These are phyloP conservation scores for Plumapathes pennacea DNA, from an alignment of 92 coral and sea anemone genomes.

Conservation along the genomic window DNA sequence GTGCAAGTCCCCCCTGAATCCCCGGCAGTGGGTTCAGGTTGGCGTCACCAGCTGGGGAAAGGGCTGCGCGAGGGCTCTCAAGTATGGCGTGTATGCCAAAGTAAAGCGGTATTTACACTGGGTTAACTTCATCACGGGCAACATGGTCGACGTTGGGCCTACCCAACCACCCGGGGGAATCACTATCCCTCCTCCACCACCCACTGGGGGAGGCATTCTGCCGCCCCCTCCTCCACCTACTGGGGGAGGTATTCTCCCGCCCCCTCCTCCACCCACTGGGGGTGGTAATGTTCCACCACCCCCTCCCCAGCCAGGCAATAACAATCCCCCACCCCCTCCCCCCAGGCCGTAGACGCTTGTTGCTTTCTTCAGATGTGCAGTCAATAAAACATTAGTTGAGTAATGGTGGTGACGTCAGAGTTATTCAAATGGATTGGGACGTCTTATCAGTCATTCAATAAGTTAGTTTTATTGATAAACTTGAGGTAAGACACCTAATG, in stretches of 20 bases:
- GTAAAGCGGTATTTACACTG: slow-evolving; percentile 55
- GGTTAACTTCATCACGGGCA: slow-evolving; percentile 59
- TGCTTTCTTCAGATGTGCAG: too few species aligned
- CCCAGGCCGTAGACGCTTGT: too few species aligned
- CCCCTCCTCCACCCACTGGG: slow-evolving; percentile 26
- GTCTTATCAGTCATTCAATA: too few species aligned
- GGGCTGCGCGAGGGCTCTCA: slow-evolving; percentile 74
- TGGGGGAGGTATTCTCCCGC: slow-evolving; percentile 6
- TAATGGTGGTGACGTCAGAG: too few species aligned
- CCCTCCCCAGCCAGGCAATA: too few species aligned
- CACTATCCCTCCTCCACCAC: slow-evolving; percentile 10
- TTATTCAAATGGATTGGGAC: too few species aligned
- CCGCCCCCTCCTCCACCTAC: slow-evolving; percentile 15
- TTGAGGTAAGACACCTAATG: too few species aligned
- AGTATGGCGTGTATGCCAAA: slow-evolving; percentile 72
- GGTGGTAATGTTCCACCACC: too few species aligned
- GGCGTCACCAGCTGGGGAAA: slow-evolving; percentile 84
- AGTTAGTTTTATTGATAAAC: too few species aligned
- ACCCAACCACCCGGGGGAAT: slow-evolving; percentile 3
- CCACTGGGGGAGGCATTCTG: slow-evolving; percentile 18
- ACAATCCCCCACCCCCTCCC: too few species aligned
- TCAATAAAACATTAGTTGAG: too few species aligned
- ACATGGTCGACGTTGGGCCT: slow-evolving; percentile 2
- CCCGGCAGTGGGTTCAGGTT: slow-evolving; percentile 70
- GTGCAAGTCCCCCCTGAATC: slow-evolving; percentile 74